These are phyloP conservation scores for Bhutanitis thaidina DNA, from an alignment of 2,888 invertebrate genomes.

Conservation along the genomic window DNA sequence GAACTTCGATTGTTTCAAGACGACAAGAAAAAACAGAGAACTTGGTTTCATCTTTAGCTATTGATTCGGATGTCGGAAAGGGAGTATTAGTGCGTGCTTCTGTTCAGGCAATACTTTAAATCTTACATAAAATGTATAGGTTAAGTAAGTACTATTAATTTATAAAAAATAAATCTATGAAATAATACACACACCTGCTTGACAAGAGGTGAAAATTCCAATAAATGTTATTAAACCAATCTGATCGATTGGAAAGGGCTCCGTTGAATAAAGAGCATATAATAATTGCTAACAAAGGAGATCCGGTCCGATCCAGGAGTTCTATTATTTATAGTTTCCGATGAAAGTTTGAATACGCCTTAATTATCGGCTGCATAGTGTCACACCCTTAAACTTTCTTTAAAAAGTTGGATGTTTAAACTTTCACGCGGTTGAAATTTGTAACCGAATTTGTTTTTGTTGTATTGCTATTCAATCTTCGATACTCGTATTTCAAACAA, in stretches of 20 bases:
- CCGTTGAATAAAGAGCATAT: constrained; percentile 55
- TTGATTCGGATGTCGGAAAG: too few relatives aligned
- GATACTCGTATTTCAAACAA: too few relatives aligned
- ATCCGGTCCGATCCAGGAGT: constrained; percentile 73
- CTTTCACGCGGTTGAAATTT: constrained; percentile 52
- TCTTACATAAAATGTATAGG: too few relatives aligned
- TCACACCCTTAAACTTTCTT: constrained; percentile 61
- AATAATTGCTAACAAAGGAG: constrained; percentile 72
- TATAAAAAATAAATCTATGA: constrained; percentile 13
- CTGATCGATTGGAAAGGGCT: constrained; percentile 75
- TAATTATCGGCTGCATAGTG: constrained; percentile 72
- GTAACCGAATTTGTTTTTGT: constrained; percentile 28
- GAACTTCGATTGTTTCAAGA: too few relatives aligned
- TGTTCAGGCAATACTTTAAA: too few relatives aligned
- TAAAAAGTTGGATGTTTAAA: constrained; percentile 37
- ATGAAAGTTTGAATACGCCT: constrained; percentile 75
- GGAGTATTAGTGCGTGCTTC: too few relatives aligned
- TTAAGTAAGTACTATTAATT: neutral
- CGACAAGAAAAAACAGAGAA: too few relatives aligned
- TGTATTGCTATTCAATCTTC: too few relatives aligned
- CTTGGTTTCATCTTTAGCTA: too few relatives aligned
- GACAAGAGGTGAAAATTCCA: constrained; percentile 54
- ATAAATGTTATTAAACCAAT: constrained; percentile 71
- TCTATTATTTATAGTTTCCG: constrained; percentile 78
- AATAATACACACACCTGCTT: constrained; percentile 55